Evolutionary conservation across 2,797 vertebrate genomes (phyloP), one percentile per base, ranked within the genome.

Genomic region (Clarias platycephalus): DNA sequence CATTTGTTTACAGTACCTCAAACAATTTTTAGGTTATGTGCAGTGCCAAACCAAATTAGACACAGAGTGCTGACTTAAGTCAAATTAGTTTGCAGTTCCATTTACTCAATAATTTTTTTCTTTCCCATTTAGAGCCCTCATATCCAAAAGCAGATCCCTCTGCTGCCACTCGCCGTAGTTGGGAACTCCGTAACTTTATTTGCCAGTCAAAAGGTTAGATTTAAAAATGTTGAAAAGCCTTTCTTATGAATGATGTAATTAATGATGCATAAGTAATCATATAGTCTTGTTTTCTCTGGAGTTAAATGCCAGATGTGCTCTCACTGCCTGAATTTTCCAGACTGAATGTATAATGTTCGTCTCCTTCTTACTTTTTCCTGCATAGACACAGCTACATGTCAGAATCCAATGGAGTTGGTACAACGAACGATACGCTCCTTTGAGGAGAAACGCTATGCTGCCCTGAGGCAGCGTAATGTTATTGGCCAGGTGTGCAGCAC

Each of bases 401-500:
- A 97, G 91, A 96, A 95, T 83, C 97, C 97, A 3, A 97, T 99
- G 91, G 97, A 98, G 90, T 94, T 96, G 0, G 95, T 99, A 85
- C 95, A 97, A 24, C 96, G 95, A 83, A 98, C 98, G 76, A 96
- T 99, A 70, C 95, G 93, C 55, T 91, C 94, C 58, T 98, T 99
- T 24, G 98, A 99, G 89, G 97, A 99, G 75, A 96, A 97, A 80
- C 93, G 96, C 37, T 97, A 98, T 26, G 92, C 92, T 49, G 89
- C 97, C 87, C 98, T 99, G 97, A 96, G 97, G 90, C 97, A 95
- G 85, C 97, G 96, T 87, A 99, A 98, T 91, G 99, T 99, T 86
- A 98, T 99, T 6, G 98, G 98, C 67, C 98, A 98, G 95, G 98
- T 99, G 75, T 99, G 98, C 86, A 96, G 98, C 89, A 99, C 97